A percentile compares a stretch with the other conserved stretches of the same genome.
Conservation (phyloP, 2,797 vertebrate genomes). For the Microctenopoma steveboyesi region DNA sequence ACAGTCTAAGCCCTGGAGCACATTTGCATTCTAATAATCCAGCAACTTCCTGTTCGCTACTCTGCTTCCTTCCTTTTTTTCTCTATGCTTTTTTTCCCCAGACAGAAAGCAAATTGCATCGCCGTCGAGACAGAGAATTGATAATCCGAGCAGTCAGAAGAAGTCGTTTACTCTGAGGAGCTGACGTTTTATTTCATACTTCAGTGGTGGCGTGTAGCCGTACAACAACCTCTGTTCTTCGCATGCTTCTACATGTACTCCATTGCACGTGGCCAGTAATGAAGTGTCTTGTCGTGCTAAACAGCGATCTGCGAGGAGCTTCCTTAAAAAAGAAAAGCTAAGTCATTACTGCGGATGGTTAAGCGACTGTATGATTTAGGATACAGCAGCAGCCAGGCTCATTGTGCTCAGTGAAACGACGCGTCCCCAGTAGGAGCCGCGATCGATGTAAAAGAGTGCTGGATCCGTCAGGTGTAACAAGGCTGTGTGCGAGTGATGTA, state of each 20-base stretch:
- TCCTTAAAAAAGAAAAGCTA: slow-evolving; percentile 1
- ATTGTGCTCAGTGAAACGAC: slow-evolving; percentile 29
- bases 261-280: slow-evolving; percentile 29
- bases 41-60: slow-evolving; percentile 31
- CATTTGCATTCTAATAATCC: slow-evolving; percentile 79
- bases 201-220: slow-evolving; percentile 38
- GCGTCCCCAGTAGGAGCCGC: slow-evolving; percentile 24
- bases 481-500: not conserved
- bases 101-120: slow-evolving; percentile 75
- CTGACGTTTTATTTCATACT: slow-evolving; percentile 68
- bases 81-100: slow-evolving; percentile 33
- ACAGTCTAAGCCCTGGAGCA: slow-evolving; percentile 57
- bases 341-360: slow-evolving; percentile 30
- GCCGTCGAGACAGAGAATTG: slow-evolving; percentile 55
- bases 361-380: slow-evolving; percentile 14
- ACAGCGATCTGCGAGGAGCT: slow-evolving; percentile 5
- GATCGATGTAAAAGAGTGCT: slow-evolving; percentile 12
- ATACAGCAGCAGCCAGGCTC: slow-evolving; percentile 7
- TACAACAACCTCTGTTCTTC: slow-evolving; percentile 15
- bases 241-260: not conserved
- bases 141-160: slow-evolving; percentile 65
- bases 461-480: slow-evolving; percentile 9
- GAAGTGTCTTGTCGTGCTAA: slow-evolving; percentile 47
- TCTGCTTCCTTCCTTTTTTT: slow-evolving; percentile 3
- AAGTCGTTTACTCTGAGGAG: slow-evolving; percentile 32